A percentile compares a stretch with the other conserved stretches of the same genome.
Conservation (phyloP, 64 coral and sea anemone genomes). For the Pachyseris speciosa region DNA sequence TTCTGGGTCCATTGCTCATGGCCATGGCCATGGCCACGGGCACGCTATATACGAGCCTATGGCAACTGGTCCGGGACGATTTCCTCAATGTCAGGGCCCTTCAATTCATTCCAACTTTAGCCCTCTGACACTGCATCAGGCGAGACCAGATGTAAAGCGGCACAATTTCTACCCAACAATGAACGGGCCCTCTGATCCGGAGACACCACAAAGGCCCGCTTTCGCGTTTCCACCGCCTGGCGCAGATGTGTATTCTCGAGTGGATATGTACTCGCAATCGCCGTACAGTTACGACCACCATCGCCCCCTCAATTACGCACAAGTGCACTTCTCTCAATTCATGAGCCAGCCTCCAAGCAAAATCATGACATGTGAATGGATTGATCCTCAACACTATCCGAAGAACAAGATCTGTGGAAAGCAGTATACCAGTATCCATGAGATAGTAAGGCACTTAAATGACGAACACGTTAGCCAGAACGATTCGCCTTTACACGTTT, state of each 20-base stretch:
- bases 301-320: slow-evolving; percentile 47
- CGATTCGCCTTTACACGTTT: slow-evolving; percentile 85
- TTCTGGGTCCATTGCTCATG: slow-evolving; percentile 13
- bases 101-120: slow-evolving; percentile 58
- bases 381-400: slow-evolving; percentile 86
- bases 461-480: slow-evolving; percentile 95
- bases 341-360: slow-evolving; percentile 88
- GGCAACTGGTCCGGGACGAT: slow-evolving; percentile 12
- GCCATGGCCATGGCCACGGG: slow-evolving; percentile 57
- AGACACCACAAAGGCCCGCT: slow-evolving; percentile 36
- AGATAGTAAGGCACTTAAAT: slow-evolving; percentile 90
- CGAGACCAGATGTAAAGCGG: slow-evolving; percentile 70
- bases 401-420: slow-evolving; percentile 95
- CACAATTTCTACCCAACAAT: slow-evolving; percentile 66
- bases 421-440: slow-evolving; percentile 88
- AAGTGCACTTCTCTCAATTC: slow-evolving; percentile 68
- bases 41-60: slow-evolving; percentile 60
- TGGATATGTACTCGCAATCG: slow-evolving; percentile 68
- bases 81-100: slow-evolving; percentile 59
- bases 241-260: slow-evolving; percentile 27
- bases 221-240: slow-evolving; percentile 48
- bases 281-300: slow-evolving; percentile 65
- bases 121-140: slow-evolving; percentile 66
- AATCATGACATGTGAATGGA: slow-evolving; percentile 91
- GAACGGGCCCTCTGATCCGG: slow-evolving; percentile 49